These are phyloP conservation scores for Ibidorhyncha struthersii DNA, from an alignment of 2,113 vertebrate genomes.

Conservation along the genomic window DNA sequence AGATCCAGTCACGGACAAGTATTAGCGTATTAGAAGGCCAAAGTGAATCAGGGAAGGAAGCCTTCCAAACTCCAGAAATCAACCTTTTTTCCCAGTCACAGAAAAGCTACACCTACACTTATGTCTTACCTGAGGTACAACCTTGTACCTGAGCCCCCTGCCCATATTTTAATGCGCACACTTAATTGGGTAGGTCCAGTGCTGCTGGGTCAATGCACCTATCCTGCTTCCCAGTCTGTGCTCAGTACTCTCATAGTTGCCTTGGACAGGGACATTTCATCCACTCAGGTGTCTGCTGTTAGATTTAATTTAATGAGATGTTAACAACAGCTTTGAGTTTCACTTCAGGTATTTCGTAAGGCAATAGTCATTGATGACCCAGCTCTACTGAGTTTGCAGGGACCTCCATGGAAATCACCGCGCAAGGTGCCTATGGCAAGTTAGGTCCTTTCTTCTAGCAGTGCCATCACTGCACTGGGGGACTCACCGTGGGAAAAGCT, in stretches of 20 bases:
- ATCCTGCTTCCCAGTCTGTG: background rate
- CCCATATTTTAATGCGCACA: background rate
- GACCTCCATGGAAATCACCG: background rate
- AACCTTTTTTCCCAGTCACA: background rate
- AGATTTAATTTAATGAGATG: background rate
- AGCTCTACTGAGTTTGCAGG: background rate
- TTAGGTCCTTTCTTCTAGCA: background rate
- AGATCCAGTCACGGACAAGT: background rate
- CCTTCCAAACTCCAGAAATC: background rate
- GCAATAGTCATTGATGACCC: background rate
- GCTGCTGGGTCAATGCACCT: background rate
- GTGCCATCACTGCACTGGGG: too few species aligned
- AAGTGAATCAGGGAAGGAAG: background rate
- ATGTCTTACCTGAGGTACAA: background rate
- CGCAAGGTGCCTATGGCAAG: background rate
- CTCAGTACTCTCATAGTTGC: fast-evolving
- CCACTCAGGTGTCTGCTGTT: background rate
- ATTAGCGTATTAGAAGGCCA: background rate
- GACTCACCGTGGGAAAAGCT: background rate
- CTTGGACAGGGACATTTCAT: background rate
- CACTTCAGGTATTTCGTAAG: background rate
- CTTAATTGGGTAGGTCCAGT: background rate
- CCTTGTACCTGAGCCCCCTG: background rate
- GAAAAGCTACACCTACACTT: background rate
- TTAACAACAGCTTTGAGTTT: background rate